Evolutionary conservation across 2,113 vertebrate genomes (phyloP).

Genomic region (Polyodon spathula): DNA sequence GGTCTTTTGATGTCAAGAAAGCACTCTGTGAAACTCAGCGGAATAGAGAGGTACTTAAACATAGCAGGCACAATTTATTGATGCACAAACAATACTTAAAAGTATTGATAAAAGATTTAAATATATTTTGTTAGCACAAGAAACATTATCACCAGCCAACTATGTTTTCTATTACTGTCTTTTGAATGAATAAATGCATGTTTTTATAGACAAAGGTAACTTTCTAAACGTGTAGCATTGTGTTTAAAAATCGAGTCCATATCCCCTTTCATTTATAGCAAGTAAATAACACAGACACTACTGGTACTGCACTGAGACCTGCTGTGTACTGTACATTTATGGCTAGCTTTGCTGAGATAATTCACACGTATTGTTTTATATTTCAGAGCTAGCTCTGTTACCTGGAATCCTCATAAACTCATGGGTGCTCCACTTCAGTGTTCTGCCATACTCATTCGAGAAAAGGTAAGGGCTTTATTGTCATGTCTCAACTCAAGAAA

Average conservation of each 20-base stretch:
- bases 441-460: conserved; percentile 46
- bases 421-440: conserved; percentile 55
- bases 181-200: not conserved
- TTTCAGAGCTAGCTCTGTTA: conserved; percentile 49
- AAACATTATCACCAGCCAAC: too few relatives aligned
- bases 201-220: not conserved
- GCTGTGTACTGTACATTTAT: too few relatives aligned
- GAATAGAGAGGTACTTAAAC: conserved; percentile 46
- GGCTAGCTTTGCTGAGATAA: not conserved
- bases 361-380: not conserved
- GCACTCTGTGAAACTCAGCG: conserved; percentile 41
- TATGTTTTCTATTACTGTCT: not conserved
- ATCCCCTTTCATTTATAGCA: too few relatives aligned
- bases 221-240: too few relatives aligned
- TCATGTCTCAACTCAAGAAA: too few relatives aligned
- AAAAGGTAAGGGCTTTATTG: conserved; percentile 52
- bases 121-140: too few relatives aligned
- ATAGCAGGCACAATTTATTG: not conserved
- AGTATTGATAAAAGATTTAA: too few relatives aligned
- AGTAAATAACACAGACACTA: too few relatives aligned
- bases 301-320: too few relatives aligned
- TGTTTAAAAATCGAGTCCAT: too few relatives aligned
- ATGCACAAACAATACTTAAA: too few relatives aligned
- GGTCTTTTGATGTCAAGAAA: conserved; percentile 47
- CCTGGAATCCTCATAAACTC: conserved; percentile 65